Percentiles rank a stretch among this genome's conserved stretches.
These are phyloP conservation scores for Novumbra hubbsi DNA, from an alignment of 2,797 vertebrate genomes.

Conservation along the genomic window DNA sequence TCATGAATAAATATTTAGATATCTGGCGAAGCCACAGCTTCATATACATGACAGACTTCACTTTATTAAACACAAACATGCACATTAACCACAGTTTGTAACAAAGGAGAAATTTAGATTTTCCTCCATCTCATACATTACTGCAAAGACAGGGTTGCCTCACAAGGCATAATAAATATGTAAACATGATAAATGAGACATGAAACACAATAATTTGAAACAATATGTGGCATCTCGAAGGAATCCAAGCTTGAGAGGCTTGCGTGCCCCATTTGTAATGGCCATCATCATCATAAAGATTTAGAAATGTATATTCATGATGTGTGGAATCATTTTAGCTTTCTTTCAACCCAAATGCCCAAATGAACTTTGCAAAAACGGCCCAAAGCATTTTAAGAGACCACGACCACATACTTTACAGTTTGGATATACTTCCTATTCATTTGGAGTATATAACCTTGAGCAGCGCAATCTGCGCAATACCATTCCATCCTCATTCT, in stretches of 20 bases:
- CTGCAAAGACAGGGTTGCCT: conserved; percentile 2
- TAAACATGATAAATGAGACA: conserved; percentile 24
- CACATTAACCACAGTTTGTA: conserved; percentile 25
- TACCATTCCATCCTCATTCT: conserved; percentile 43
- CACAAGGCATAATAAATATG: conserved; percentile 25
- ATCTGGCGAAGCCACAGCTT: conserved; percentile 16
- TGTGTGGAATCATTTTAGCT: conserved; percentile 11
- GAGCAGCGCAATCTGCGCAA: conserved; percentile 37
- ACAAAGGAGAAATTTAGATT: conserved; percentile 33
- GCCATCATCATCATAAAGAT: conserved; percentile 10
- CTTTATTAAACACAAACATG: conserved; percentile 37
- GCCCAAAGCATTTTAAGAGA: conserved; percentile 18
- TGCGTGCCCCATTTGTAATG: conserved; percentile 16
- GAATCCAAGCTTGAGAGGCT: conserved; percentile 14
- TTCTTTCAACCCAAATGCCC: not conserved
- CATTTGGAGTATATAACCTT: conserved; percentile 56
- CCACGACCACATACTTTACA: not conserved
- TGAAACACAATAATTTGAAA: conserved; percentile 41
- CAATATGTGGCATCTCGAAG: conserved; percentile 27
- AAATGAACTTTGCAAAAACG: conserved; percentile 17
- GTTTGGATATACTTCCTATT: conserved; percentile 7
- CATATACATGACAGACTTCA: conserved; percentile 26
- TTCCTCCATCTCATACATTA: conserved; percentile 37
- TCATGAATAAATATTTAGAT: conserved; percentile 12
- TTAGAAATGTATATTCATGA: conserved; percentile 12